Conservation (phyloP, 2,888 invertebrate genomes). For the Cataglyphis cursor region DNA sequence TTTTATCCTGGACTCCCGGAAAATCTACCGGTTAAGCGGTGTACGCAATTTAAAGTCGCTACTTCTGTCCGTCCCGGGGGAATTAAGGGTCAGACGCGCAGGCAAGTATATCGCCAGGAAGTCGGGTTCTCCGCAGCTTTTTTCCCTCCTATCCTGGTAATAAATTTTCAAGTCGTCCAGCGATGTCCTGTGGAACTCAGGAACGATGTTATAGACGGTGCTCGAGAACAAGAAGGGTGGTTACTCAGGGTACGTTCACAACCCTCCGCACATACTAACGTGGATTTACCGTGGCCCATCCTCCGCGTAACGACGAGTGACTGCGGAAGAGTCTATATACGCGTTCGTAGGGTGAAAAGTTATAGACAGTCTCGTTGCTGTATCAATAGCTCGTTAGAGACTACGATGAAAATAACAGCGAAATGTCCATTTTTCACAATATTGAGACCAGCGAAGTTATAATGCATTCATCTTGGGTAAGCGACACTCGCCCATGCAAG, state of each 20-base stretch:
- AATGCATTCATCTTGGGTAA: conserved; percentile 28
- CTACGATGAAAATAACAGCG: conserved; percentile 70
- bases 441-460: conserved; percentile 66
- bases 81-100: conserved; percentile 57
- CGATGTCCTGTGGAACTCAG: conserved; percentile 72
- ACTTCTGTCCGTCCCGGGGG: conserved; percentile 56
- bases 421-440: conserved; percentile 53
- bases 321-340: conserved; percentile 72
- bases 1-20: conserved; percentile 31
- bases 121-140: conserved; percentile 61
- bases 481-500: not conserved
- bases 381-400: conserved; percentile 79
- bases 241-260: conserved; percentile 73
- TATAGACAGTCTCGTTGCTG: conserved; percentile 69
- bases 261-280: conserved; percentile 79
- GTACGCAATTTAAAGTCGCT: conserved; percentile 63
- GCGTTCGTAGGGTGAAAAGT: conserved; percentile 63
- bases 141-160: conserved; percentile 69
- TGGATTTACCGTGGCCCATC: conserved; percentile 76
- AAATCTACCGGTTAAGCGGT: conserved; percentile 60
- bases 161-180: conserved; percentile 77
- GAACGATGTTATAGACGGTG: conserved; percentile 77
- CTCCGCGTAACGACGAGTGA: conserved; percentile 74
- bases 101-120: conserved; percentile 55
- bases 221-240: conserved; percentile 78